Evolutionary conservation across 2,113 vertebrate species (phyloP).

Genomic region (Myodes glareolus): DNA sequence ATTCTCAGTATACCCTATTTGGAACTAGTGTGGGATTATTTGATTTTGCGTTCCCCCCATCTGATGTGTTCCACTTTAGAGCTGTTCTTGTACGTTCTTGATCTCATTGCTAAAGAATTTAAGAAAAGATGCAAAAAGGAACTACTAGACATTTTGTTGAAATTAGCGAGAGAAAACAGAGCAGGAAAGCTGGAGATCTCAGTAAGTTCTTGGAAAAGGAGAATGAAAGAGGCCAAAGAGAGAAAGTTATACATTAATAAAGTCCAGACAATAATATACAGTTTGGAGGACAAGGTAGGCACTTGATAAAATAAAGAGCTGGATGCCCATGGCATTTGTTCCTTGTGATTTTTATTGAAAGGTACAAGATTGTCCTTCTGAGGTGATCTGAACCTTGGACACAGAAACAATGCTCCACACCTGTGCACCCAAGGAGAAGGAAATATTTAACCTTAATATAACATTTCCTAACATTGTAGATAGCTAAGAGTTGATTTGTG

Average conservation of each 20-base stretch:
- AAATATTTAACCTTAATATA: not conserved
- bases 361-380: not conserved
- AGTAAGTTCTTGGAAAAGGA: not conserved
- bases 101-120: not conserved
- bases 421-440: not conserved
- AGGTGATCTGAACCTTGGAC: not conserved
- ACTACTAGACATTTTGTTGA: not conserved
- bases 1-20: no score
- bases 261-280: not conserved
- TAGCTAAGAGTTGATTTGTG: not conserved
- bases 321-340: not conserved
- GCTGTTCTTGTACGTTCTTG: not conserved
- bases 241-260: not conserved
- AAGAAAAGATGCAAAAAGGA: not conserved
- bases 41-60: no score
- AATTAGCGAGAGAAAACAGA: not conserved
- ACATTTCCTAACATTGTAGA: not conserved
- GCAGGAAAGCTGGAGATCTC: not conserved
- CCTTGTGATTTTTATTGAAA: not conserved
- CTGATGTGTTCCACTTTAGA: not conserved
- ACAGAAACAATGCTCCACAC: not conserved
- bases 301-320: not conserved
- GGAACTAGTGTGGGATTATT: no score
- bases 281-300: not conserved
- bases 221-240: not conserved